Evolutionary conservation across 2,113 vertebrate species (phyloP), one percentile per base, ranked within the genome.

Genomic region (Toxotes jaculatrix): DNA sequence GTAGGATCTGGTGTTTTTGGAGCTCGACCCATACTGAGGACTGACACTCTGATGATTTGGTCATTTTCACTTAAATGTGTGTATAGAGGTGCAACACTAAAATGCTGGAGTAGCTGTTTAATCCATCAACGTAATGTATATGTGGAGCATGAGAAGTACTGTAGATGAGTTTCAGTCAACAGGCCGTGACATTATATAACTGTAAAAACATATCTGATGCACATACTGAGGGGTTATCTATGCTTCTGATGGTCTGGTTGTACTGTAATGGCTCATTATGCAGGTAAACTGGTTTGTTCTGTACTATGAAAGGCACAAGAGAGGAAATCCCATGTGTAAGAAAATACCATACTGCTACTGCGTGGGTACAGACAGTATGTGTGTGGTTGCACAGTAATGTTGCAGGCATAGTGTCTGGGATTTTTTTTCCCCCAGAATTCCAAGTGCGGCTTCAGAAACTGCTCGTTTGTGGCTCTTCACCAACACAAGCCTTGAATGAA

Each of bases 401-500:
- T 21, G 32, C 7, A 31, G 14, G 14, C 0, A 13, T 0, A 17
- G 2, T 1, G 3, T 42, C 12, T 70, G 21, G 16, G 38, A 77
- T 79, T 40, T 16, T 45, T 79, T 40, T 16, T 53, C 21, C 40
- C 40, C 23, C 43, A 51, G 16, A 60, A n/a, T 43, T 59, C 63
- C 0, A 31, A 55, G 3, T 11, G 0, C 0, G 0, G 67, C 40
- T 65, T 77, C 40, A 66, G 61, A 78, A 42, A 21, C 16, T 5
- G 1, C 0, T 31, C n/a, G 17, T 55, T 38, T 66, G 14, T 56
- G 1, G 16, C 71, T 55, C 74, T 31, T 57, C 42, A 57, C 63
- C 12, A 64, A 36, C 36, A 57, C 34, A 34, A 68, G 64, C 13
- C 74, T 5, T 36, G 57, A 63, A 76, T 77, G 78, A 84, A 75